phyloP scores from a whole-genome alignment of 2,113 vertebrate genomes.

The Rhadina sibilatrix region DNA sequence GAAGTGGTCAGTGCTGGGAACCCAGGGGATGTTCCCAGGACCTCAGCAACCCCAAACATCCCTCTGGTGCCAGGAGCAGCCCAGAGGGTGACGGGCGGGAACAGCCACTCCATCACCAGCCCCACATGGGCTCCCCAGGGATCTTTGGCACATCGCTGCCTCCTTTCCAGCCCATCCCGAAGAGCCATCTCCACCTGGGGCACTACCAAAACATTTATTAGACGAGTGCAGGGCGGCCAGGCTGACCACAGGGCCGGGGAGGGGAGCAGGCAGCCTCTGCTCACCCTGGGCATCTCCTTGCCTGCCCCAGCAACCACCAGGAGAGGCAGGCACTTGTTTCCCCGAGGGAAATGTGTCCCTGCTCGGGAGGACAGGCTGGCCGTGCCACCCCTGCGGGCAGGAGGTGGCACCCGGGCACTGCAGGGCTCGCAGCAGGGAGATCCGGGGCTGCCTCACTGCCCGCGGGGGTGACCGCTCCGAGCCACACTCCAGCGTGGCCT shows the following conservation, averaged over 20 bases:
- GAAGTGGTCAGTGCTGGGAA: not conserved
- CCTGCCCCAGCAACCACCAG: not conserved
- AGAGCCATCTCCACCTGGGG: not conserved
- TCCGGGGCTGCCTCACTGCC: not conserved
- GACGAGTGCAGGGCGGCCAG: not conserved
- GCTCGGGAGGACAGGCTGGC: not conserved
- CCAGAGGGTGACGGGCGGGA: not conserved
- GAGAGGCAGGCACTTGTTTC: accelerated
- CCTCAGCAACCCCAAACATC: accelerated
- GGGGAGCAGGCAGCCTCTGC: not conserved
- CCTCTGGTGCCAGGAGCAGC: not conserved
- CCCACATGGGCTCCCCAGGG: accelerated
- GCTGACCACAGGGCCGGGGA: not conserved
- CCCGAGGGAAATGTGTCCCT: accelerated
- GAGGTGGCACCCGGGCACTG: not conserved
- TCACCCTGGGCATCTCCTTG: accelerated
- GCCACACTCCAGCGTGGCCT: not conserved
- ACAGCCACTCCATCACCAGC: accelerated
- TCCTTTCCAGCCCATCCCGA: not conserved
- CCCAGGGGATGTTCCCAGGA: not conserved
- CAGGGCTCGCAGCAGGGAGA: not conserved
- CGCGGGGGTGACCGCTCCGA: not conserved
- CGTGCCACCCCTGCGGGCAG: not conserved
- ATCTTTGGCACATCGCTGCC: accelerated
- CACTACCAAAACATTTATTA: conserved; percentile 9